phyloP scores from a whole-genome alignment of 1,140 invertebrate species.

The Dendroctonus ponderosae region DNA sequence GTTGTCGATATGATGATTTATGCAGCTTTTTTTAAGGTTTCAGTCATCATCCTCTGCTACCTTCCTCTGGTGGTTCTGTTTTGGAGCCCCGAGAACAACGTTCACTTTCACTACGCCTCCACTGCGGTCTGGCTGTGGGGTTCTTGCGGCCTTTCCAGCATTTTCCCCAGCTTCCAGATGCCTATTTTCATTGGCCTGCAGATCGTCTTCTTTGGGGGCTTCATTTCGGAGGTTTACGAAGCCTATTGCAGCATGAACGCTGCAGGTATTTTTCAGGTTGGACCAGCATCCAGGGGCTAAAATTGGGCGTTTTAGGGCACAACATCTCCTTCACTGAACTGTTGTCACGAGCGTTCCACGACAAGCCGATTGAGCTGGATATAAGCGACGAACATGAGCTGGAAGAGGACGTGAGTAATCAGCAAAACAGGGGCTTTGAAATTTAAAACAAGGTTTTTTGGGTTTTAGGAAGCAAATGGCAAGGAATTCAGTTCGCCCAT shows the following conservation, averaged over 20 bases:
- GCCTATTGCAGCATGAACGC: constrained; percentile 47
- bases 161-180: constrained; percentile 60
- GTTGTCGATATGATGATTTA: background rate
- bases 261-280: constrained; percentile 32
- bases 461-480: too few species aligned
- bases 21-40: constrained; percentile 50
- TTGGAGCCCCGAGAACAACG: constrained; percentile 61
- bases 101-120: constrained; percentile 58
- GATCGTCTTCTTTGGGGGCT: constrained; percentile 55
- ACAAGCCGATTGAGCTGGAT: constrained; percentile 36
- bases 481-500: too few species aligned
- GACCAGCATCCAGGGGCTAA: background rate
- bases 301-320: constrained; percentile 36
- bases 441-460: too few species aligned
- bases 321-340: constrained; percentile 50
- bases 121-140: constrained; percentile 62
- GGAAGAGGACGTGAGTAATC: constrained; percentile 11
- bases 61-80: constrained; percentile 55
- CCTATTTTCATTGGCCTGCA: constrained; percentile 59
- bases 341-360: constrained; percentile 45
- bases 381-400: constrained; percentile 31
- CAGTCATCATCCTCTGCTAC: constrained; percentile 53
- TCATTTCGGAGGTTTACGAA: constrained; percentile 56
- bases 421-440: background rate
- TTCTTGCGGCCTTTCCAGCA: constrained; percentile 60